phyloP scores from a whole-genome alignment of 2,113 vertebrate species.

The Thunnus thynnus region DNA sequence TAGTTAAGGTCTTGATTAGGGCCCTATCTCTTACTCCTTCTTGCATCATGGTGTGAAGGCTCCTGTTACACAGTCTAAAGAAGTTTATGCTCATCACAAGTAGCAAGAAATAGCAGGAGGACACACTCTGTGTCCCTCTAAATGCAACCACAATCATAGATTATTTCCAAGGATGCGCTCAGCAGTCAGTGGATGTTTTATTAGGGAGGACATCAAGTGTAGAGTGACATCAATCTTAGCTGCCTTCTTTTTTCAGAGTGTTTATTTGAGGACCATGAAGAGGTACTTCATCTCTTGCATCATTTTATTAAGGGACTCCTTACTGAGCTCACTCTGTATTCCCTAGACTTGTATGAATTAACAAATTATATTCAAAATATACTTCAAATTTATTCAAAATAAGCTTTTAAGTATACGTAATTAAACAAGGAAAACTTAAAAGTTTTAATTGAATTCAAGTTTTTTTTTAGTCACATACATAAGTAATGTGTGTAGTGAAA shows the following conservation, averaged over 20 bases:
- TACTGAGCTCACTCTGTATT: not conserved
- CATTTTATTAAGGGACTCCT: conserved; percentile 7
- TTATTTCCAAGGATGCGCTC: conserved; percentile 22
- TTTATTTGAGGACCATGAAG: conserved; percentile 35
- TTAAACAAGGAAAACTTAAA: no score
- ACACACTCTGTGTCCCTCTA: conserved; percentile 5
- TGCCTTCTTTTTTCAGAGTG: conserved; percentile 3
- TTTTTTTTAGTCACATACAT: no score
- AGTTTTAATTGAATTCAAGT: no score
- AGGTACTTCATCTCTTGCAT: not conserved
- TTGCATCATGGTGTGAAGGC: conserved; percentile 77
- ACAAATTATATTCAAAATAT: not conserved
- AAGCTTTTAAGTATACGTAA: no score
- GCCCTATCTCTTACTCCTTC: conserved; percentile 78
- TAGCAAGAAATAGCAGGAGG: conserved; percentile 54
- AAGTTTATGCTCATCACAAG: conserved; percentile 66
- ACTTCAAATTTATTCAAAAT: no score
- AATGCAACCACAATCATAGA: conserved; percentile 50
- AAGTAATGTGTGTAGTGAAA: no score
- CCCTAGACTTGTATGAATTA: not conserved
- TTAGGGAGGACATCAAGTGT: not conserved
- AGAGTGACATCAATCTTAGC: conserved; percentile 22
- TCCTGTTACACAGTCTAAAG: conserved; percentile 76
- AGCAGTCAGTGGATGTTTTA: conserved; percentile 21
- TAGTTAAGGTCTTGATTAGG: conserved; percentile 85